These are phyloP conservation scores for Drosophila rhopaloa DNA, from an alignment of 1,140 invertebrate genomes.

Conservation along the genomic window DNA sequence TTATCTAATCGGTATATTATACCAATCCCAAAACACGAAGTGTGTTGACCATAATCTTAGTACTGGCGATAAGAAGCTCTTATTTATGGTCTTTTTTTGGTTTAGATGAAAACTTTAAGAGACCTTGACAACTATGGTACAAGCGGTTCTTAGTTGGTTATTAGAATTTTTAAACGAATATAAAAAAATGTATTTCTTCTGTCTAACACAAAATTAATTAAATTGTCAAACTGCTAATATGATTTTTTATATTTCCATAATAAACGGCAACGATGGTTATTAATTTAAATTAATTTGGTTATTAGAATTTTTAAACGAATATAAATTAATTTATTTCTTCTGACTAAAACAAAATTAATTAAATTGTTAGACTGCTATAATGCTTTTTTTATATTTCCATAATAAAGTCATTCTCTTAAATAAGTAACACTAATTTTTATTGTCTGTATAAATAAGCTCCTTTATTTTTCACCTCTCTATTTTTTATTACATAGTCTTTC, in stretches of 20 bases:
- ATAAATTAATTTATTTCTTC: too few species aligned
- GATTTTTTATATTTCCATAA: background rate
- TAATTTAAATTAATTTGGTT: too few species aligned
- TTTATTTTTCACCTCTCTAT: background rate
- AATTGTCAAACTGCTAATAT: too few species aligned
- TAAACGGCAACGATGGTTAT: background rate
- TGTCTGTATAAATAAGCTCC: too few species aligned
- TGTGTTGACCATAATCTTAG: constrained; percentile 24
- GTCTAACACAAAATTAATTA: too few species aligned
- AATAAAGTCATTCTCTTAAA: background rate
- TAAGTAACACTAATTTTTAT: background rate
- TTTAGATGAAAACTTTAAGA: background rate
- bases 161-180: too few species aligned
- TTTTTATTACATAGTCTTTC: too few species aligned
- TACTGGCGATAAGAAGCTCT: constrained; percentile 11
- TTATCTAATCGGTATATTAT: constrained; percentile 34
- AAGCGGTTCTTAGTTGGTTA: too few species aligned
- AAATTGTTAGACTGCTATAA: too few species aligned
- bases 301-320: too few species aligned
- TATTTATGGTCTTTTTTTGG: constrained; percentile 19
- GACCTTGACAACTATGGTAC: background rate
- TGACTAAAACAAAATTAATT: too few species aligned
- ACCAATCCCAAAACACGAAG: background rate
- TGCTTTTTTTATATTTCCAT: background rate
- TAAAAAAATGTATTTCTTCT: too few species aligned